Base-by-base conservation (phyloP, 1,140 invertebrate genomes). In the Drosophila gunungcola region DNA sequence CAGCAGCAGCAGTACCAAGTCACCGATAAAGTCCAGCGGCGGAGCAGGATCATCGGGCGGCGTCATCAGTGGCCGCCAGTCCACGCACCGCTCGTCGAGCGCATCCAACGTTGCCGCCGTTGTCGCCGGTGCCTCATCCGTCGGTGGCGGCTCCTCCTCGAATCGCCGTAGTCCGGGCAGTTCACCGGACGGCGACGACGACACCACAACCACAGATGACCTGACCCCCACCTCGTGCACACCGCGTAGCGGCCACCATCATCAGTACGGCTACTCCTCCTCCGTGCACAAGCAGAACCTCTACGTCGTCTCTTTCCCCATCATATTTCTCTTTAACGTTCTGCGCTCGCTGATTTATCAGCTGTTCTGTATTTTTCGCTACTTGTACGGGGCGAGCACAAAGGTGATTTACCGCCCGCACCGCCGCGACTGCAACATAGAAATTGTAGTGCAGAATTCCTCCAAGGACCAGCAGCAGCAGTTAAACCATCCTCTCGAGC, bases 251-350 rank as follows among this genome's bases (percentile, higher is more conserved):
- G 51, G 54, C 38, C 53, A 76, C 56, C 43, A 73, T 38, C 64
- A 68, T 32, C 38, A 27, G 32, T 53, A 65, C 38, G 56, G 64
- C 25, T 53, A 45, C 36, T 64, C 58, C 46, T 76, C 48, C 80
- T 96, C 96, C 16, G 95, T 97, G 78, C 96, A 97, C 92, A 97
- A 97, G 93, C 94, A 95, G 91, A 97, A 97, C 93, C 94, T 97
- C 78, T 96, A 97, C 92, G 94, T 97, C 80, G 96, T 97, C 92
- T 97, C 96, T 62, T 96, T 97, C 92, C 96, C 96, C 32, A 94
- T 97, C 58, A 96, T 97, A 92, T 94, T 97, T 92, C 93, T 97
- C 64, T 97, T 97, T 93, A 96, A 97, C 92, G 94, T 97, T 77
- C 92, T 97, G 63, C 94, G 96, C 78, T 95, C 95, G 55, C 93